phyloP scores from a whole-genome alignment of 2,113 vertebrate genomes.

The Megaleporinus macrocephalus region DNA sequence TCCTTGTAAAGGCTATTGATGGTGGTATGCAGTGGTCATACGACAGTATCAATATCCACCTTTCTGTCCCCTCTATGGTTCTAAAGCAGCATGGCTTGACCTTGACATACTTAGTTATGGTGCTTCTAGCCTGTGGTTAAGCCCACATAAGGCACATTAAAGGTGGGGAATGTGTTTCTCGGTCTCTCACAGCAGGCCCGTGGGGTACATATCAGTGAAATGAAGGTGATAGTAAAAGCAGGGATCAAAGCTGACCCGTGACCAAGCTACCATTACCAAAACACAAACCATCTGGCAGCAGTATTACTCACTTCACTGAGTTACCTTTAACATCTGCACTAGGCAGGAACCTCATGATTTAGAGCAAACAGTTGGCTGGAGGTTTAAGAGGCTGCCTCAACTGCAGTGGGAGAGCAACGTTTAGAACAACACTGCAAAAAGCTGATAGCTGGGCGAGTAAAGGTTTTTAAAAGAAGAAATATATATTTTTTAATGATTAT shows the following conservation, averaged over 20 bases:
- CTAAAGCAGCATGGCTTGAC: background rate
- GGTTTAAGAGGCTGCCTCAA: background rate
- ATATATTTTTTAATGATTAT: background rate
- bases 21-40: background rate
- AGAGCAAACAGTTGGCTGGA: constrained; percentile 26
- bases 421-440: background rate
- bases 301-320: constrained; percentile 17
- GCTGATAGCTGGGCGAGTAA: background rate
- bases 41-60: background rate
- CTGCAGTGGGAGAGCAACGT: background rate
- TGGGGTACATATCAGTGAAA: constrained; percentile 39
- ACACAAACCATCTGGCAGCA: constrained; percentile 38
- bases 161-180: background rate
- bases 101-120: background rate
- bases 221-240: constrained; percentile 39
- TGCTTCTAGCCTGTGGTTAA: background rate
- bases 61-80: background rate
- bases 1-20: no score
- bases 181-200: background rate
- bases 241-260: constrained; percentile 46
- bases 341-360: constrained; percentile 18
- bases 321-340: constrained; percentile 36
- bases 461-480: background rate
- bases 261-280: constrained; percentile 30
- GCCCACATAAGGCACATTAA: constrained; percentile 11